Evolutionary conservation across 2,113 vertebrate genomes (phyloP).

Genomic region (Prionailurus viverrinus): DNA sequence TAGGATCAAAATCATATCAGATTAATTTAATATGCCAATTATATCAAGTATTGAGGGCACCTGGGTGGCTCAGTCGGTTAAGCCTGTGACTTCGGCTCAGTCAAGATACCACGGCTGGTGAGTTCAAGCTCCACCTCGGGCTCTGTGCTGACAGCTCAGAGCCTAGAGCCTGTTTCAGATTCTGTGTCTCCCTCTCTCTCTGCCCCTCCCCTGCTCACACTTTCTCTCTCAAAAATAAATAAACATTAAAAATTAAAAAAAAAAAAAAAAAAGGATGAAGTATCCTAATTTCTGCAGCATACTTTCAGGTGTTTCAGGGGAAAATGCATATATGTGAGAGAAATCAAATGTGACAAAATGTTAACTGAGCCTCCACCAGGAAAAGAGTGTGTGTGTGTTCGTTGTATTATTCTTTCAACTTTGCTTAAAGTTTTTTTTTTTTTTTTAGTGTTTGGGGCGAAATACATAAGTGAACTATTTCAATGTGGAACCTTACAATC

Average conservation of each 20-base stretch:
- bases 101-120: no score
- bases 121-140: no score
- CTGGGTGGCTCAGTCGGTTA: no score
- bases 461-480: conserved; percentile 7
- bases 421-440: not conserved
- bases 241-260: no score
- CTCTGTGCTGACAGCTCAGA: no score
- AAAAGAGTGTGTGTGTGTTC: not conserved
- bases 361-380: not conserved
- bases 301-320: not conserved
- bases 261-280: not conserved
- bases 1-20: not conserved
- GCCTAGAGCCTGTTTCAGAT: no score
- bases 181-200: no score
- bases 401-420: not conserved
- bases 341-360: not conserved
- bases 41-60: not conserved
- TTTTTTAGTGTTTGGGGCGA: not conserved
- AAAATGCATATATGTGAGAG: not conserved
- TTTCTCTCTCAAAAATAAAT: no score
- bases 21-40: not conserved
- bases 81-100: no score
- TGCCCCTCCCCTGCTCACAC: no score
- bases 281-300: not conserved
- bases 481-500: not conserved